Conservation (phyloP, 2,888 invertebrate genomes). For the Mycalesis mineus region DNA sequence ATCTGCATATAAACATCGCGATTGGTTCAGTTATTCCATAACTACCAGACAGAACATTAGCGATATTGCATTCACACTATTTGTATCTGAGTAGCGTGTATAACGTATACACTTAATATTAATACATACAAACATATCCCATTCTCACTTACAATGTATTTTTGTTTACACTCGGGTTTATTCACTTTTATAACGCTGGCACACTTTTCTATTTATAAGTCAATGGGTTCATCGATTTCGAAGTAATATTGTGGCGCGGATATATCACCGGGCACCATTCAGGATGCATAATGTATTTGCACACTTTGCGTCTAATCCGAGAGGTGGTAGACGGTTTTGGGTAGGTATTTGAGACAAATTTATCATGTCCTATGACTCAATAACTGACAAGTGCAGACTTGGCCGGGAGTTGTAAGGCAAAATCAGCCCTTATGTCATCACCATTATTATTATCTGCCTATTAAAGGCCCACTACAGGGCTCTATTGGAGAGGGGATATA, state of each 20-base stretch:
- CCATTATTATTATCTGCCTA: no score
- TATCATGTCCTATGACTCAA: no score
- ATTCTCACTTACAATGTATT: neutral
- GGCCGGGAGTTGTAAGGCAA: no score
- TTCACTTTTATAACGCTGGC: slow-evolving; percentile 6
- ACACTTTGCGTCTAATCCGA: slow-evolving; percentile 9
- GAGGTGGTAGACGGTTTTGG: no score
- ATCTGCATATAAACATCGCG: neutral
- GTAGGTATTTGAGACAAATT: no score
- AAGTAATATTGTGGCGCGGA: neutral
- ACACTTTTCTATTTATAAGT: slow-evolving; percentile 10
- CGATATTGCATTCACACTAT: neutral
- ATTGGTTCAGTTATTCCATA: neutral
- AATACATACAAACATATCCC: neutral
- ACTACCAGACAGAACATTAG: neutral
- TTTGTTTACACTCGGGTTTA: slow-evolving; percentile 11
- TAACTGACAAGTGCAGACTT: no score
- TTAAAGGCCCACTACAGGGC: no score
- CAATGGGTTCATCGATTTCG: slow-evolving; percentile 3
- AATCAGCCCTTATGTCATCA: no score
- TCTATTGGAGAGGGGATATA: no score
- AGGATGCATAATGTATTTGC: slow-evolving; percentile 13
- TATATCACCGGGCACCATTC: neutral
- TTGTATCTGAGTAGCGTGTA: neutral
- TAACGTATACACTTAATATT: neutral